Evolutionary conservation across 2,113 vertebrate genomes (phyloP), one percentile per base, ranked within the genome.

Genomic region (Maccullochella peelii): DNA sequence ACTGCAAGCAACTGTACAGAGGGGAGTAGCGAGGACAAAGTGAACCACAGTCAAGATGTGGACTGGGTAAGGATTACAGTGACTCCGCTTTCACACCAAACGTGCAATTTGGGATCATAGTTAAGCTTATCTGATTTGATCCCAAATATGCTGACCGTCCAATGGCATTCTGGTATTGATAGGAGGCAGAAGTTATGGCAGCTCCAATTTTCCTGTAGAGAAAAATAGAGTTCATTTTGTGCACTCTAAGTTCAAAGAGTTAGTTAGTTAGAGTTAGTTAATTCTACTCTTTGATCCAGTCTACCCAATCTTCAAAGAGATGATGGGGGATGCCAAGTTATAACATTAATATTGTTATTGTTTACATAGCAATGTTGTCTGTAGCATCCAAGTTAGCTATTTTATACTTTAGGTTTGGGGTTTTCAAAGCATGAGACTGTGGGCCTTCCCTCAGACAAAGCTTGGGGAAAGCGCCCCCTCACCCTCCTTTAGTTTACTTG

Each of bases 31-130:
- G 94, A 94, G 67, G 88, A 94, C 55, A 94, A 94, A 83, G 80
- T 52, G 50, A 94, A 77, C 90, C 88, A 91, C 80, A 50, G 57
- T 80, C 95, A 96, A 77, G 94, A 95, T 49, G 81, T 91, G 73
- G 94, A 96, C 83, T 95, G 95, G 96, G 96, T 96, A 93, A 94
- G 93, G 5, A 85, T 40, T 23, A 49, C 38, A 47, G 1, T 44
- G n/a, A 70, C 30, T 5, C 42, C 21, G 1, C 25, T 52, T 77
- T 75, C 27, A 77, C 36, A 54, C 20, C 15, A 52, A 78, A 76
- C 3, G 2, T 7, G 7, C 30, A n/a, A 18, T 40, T 30, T 42
- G 3, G 7, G 44, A 54, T 54, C 8, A 18, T 8, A 18, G 25
- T 63, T 33, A 6, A 54, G 6, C 33, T 70, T 2, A 55, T 44